phyloP scores from a whole-genome alignment of 2,797 vertebrate genomes.

The Galagoides demidoff region DNA sequence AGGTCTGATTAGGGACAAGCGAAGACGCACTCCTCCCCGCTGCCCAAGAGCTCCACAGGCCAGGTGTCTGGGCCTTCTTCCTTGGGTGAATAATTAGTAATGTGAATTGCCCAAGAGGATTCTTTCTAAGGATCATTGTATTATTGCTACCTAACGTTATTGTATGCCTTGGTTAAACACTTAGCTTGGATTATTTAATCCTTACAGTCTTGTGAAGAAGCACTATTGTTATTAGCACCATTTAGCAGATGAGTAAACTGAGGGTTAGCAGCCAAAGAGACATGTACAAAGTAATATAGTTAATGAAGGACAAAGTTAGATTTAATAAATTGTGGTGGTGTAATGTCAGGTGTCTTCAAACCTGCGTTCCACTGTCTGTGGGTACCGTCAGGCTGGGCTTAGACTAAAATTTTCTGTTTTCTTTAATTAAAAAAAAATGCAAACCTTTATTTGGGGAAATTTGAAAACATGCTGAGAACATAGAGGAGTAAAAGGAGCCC shows the following conservation, averaged over 20 bases:
- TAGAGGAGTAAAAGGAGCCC: background rate
- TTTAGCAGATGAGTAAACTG: background rate
- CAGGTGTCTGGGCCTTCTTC: background rate
- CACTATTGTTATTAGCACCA: background rate
- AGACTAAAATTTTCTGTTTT: background rate
- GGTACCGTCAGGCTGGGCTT: background rate
- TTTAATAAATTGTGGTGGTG: background rate
- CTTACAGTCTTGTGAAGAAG: background rate
- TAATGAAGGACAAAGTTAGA: background rate
- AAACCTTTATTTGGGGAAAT: conserved; percentile 1
- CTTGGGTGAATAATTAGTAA: background rate
- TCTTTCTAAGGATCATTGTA: background rate
- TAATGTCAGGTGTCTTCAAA: background rate
- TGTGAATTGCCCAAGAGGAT: no score
- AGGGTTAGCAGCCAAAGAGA: background rate
- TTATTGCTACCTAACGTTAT: accelerated
- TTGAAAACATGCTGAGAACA: background rate
- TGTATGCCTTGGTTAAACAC: background rate
- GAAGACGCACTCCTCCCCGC: background rate
- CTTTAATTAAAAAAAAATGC: background rate
- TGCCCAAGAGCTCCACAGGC: background rate
- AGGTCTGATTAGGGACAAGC: accelerated
- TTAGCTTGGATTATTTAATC: background rate
- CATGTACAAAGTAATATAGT: accelerated
- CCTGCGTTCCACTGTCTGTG: accelerated